Conservation (phyloP, 2,888 invertebrate genomes). For the Tinea semifulvella region DNA sequence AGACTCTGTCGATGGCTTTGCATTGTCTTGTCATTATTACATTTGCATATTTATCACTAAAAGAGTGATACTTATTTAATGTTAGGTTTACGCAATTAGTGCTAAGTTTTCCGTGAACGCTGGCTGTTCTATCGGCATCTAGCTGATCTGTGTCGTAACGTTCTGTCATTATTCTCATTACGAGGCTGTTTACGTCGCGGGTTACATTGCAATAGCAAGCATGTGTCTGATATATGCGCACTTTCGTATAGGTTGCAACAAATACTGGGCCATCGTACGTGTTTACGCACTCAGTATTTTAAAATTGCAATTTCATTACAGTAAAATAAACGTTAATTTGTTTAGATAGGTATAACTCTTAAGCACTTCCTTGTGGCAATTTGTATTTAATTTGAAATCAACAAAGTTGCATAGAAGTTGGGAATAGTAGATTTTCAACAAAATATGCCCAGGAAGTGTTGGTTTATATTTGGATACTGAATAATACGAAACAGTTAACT, state of each 20-base stretch:
- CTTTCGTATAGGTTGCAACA: slow-evolving; percentile 9
- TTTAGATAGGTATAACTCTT: too few species aligned
- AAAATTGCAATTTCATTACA: too few species aligned
- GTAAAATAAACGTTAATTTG: too few species aligned
- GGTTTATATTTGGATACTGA: not conserved
- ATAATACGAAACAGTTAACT: too few species aligned
- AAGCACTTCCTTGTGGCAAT: too few species aligned
- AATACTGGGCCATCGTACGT: slow-evolving; percentile 3
- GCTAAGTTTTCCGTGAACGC: slow-evolving; percentile 39
- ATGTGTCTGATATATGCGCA: not conserved
- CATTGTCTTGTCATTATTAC: too few species aligned
- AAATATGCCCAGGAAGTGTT: not conserved
- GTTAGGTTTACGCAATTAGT: slow-evolving; percentile 57
- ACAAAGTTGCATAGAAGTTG: too few species aligned
- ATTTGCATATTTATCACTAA: too few species aligned
- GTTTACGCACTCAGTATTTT: not conserved
- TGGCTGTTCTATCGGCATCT: slow-evolving; percentile 31
- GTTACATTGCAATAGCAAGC: not conserved
- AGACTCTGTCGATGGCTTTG: too few species aligned
- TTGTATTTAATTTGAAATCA: too few species aligned
- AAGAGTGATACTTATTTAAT: too few species aligned
- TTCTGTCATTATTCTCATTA: slow-evolving; percentile 59
- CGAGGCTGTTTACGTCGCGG: slow-evolving; percentile 26
- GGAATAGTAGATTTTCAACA: not conserved
- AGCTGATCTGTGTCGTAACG: slow-evolving; percentile 47